These are phyloP conservation scores for Oasisia sp. DNA, from an alignment of 2,888 invertebrate species.

Conservation along the genomic window DNA sequence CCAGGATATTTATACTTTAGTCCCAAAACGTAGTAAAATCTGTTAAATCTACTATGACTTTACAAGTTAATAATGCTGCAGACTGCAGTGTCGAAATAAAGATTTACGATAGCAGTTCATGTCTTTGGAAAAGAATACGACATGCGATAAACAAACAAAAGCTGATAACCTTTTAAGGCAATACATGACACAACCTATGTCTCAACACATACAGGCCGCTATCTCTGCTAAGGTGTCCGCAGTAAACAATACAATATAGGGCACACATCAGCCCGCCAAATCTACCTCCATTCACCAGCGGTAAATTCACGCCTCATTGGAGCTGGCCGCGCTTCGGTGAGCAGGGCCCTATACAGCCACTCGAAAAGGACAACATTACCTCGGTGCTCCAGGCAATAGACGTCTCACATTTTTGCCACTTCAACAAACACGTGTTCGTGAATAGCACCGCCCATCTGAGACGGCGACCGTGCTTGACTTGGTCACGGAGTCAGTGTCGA, in stretches of 20 bases:
- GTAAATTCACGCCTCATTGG: slow-evolving; percentile 1
- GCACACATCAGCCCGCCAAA: neutral
- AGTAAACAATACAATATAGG: neutral
- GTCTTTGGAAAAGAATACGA: neutral
- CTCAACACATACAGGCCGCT: neutral
- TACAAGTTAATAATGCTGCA: no score
- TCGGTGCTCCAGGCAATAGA: neutral
- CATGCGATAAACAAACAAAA: neutral
- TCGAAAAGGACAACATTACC: neutral
- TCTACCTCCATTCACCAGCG: neutral
- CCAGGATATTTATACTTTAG: no score
- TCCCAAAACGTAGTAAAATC: no score
- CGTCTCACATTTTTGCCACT: neutral
- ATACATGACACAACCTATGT: neutral
- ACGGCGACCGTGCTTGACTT: neutral
- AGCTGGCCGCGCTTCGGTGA: neutral
- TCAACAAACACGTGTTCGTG: neutral
- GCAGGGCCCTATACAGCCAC: neutral
- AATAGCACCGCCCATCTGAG: neutral
- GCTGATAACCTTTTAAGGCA: neutral
- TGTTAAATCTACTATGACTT: no score
- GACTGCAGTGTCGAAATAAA: no score
- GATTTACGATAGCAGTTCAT: no score
- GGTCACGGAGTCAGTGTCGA: neutral
- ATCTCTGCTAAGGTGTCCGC: neutral